Evolutionary conservation across 2,113 vertebrate genomes (phyloP).

Genomic region (Zootoca vivipara): DNA sequence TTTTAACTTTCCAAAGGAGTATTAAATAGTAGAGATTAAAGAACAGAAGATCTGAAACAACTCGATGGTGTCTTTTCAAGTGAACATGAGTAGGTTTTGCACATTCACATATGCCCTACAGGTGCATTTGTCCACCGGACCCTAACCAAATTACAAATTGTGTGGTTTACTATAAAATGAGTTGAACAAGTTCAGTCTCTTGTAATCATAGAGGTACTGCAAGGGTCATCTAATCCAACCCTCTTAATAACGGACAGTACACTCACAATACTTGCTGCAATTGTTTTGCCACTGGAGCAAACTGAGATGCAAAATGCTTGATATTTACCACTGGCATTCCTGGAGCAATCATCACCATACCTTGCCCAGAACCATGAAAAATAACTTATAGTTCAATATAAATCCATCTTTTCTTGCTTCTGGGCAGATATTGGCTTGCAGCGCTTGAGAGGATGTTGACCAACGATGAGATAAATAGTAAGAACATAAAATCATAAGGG

Average conservation of each 20-base stretch:
- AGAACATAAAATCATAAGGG: neutral
- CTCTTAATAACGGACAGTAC: slow-evolving; percentile 61
- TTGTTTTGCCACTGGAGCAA: slow-evolving; percentile 58
- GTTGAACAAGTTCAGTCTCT: slow-evolving; percentile 61
- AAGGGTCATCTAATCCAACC: neutral
- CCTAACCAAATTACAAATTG: slow-evolving; percentile 54
- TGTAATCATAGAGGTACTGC: slow-evolving; percentile 31
- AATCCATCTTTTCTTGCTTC: slow-evolving; percentile 2
- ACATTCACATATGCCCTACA: slow-evolving; percentile 73
- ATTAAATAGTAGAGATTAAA: slow-evolving; percentile 70
- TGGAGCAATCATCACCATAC: neutral
- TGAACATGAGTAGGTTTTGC: slow-evolving; percentile 73
- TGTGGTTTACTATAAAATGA: slow-evolving; percentile 69
- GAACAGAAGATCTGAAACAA: slow-evolving; percentile 71
- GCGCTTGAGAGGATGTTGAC: slow-evolving; percentile 9
- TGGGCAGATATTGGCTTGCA: neutral
- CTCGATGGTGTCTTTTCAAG: slow-evolving; percentile 75
- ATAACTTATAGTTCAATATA: slow-evolving; percentile 8
- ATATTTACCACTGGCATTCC: slow-evolving; percentile 34
- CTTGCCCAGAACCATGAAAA: slow-evolving; percentile 15
- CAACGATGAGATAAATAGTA: neutral
- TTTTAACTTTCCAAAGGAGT: slow-evolving; percentile 74
- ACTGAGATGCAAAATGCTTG: slow-evolving; percentile 52
- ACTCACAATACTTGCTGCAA: slow-evolving; percentile 59
- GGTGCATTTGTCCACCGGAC: slow-evolving; percentile 65